These are phyloP conservation scores for Microplitis demolitor DNA, from an alignment of 1,140 invertebrate species.

Conservation along the genomic window DNA sequence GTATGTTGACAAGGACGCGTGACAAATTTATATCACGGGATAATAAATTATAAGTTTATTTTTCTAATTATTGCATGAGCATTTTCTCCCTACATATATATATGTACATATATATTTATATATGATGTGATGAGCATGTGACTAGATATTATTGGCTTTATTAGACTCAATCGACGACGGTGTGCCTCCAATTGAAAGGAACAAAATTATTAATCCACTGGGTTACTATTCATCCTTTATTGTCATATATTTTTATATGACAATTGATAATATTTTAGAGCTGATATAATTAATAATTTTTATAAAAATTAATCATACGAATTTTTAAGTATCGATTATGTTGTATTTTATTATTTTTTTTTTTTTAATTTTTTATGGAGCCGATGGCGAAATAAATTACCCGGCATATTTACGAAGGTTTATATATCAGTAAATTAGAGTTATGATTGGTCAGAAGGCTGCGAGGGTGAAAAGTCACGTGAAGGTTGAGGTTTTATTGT, in stretches of 20 bases:
- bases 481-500: slow-evolving; percentile 36
- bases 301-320: no score
- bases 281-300: no score
- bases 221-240: no score
- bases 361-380: no score
- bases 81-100: neutral
- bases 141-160: slow-evolving; percentile 40
- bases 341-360: no score
- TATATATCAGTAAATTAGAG: slow-evolving; percentile 35
- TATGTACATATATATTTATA: slow-evolving; percentile 31
- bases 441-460: slow-evolving; percentile 32
- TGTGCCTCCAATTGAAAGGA: slow-evolving; percentile 38
- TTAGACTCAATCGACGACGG: slow-evolving; percentile 47
- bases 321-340: no score
- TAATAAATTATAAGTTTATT: slow-evolving; percentile 24
- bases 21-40: slow-evolving; percentile 38
- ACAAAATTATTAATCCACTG: slow-evolving; percentile 25
- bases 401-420: slow-evolving; percentile 23
- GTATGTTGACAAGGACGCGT: slow-evolving; percentile 19
- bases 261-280: no score
- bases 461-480: slow-evolving; percentile 39
- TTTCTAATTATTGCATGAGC: no score
- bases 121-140: neutral
- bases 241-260: no score
- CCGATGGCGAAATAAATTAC: neutral